Conservation (phyloP, 1,140 invertebrate genomes). For the Steinernema khuongi region DNA sequence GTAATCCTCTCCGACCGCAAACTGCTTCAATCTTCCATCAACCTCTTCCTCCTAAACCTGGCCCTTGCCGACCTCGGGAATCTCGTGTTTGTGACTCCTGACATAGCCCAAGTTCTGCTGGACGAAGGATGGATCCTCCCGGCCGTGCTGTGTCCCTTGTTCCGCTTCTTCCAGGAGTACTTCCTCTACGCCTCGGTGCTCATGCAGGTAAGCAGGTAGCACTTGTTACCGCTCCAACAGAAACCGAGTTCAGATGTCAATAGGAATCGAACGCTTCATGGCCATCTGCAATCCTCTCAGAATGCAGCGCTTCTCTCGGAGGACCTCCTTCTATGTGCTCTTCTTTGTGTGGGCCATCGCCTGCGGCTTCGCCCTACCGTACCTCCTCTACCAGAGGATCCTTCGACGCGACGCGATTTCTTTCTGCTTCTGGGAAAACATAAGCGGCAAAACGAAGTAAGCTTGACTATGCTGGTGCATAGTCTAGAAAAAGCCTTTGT, state of each 20-base stretch:
- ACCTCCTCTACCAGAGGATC: conserved; percentile 35
- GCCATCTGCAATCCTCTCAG: conserved; percentile 34
- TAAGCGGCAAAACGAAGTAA: conserved; percentile 24
- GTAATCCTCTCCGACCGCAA: conserved; percentile 33
- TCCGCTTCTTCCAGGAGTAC: conserved; percentile 42
- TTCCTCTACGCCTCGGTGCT: conserved; percentile 41
- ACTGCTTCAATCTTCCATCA: conserved; percentile 32
- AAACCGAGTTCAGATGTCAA: conserved; percentile 32
- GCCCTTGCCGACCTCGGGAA: conserved; percentile 41
- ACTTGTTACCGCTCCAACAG: not conserved
- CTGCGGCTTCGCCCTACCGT: conserved; percentile 26
- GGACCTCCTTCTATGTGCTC: conserved; percentile 27
- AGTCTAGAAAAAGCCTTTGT: too few relatives aligned
- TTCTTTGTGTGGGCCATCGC: conserved; percentile 31
- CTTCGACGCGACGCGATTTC: not conserved
- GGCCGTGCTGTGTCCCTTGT: conserved; percentile 24
- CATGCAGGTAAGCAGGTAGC: conserved; percentile 24
- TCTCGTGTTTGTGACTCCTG: conserved; percentile 36
- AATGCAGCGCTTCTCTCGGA: conserved; percentile 36
- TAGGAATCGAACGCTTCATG: conserved; percentile 39
- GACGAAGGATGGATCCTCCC: conserved; percentile 38
- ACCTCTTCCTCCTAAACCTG: conserved; percentile 38
- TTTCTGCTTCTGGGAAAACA: conserved; percentile 33
- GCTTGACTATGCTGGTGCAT: too few relatives aligned
- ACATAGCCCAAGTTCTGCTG: conserved; percentile 31